Base-by-base conservation (phyloP, 1,140 invertebrate species). In the Ceratosolen solmsi region DNA sequence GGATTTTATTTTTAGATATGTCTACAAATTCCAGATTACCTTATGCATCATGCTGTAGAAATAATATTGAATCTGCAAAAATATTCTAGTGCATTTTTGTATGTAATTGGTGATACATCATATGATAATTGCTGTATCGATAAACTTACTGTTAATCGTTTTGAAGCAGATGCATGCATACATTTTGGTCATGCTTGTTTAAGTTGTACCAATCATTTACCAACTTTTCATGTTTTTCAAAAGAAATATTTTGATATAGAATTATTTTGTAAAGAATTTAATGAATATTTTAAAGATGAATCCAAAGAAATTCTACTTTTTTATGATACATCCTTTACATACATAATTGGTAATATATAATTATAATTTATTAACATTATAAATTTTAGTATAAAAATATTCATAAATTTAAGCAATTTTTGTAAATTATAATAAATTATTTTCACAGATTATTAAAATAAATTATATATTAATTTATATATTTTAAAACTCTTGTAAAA, bases 111-210 rank as follows among this genome's bases (percentile, higher is more conserved):
- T n/a, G 97, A 99, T 87, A 98, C 97, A 27, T 96, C 97, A 15
- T 98, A 97, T 92, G 97, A 96, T 86, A 98, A 97, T 90, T 99
- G 98, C 90, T 99, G 98, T 92, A 95, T 98, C 9, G 98, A 99
- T 92, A 96, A 97, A 91, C 94, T 98, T 51, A 95, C 97, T 58
- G 96, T 97, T 8, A 94, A 96, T 88, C 98, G 99, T 91, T 93
- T 95, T n/a, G 89, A 94, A 75, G 95, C 95, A 1, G 96, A 98
- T 92, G 94, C 94, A 72, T 92, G 99, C 15, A 94, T 99, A 84
- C 98, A 99, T 91, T 99, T 97, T 93, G 98, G 98, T 1, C 95
- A 95, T 85, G 94, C 95, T 7, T 99, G 98, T 90, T 94, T 98
- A 51, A 94, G 94, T 85, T 94, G 94, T 17, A 93, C 94, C 0